Percentiles rank a stretch among this genome's conserved stretches.
Evolutionary conservation across 2,113 vertebrate genomes (phyloP).

Genomic region (Parus major): DNA sequence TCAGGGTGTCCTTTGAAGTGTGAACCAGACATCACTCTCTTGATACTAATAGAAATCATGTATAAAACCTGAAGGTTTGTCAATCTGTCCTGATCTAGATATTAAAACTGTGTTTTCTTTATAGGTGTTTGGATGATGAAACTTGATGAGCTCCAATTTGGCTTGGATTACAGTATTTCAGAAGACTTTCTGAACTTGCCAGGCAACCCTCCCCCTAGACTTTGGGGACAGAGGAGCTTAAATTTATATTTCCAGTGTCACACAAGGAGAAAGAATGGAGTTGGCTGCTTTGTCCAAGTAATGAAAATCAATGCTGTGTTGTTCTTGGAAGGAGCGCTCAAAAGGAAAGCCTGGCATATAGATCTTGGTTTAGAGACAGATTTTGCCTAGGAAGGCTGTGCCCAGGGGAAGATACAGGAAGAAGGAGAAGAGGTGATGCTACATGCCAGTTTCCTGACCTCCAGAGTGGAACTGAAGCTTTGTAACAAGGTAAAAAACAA

Average conservation of each 20-base stretch:
- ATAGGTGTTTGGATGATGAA: background rate
- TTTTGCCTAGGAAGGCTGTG: background rate
- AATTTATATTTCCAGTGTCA: background rate
- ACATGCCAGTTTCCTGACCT: background rate
- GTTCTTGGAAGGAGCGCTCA: background rate
- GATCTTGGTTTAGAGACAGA: background rate
- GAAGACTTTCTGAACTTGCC: background rate
- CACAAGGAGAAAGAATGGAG: background rate
- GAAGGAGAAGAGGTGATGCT: background rate
- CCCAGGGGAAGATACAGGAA: background rate
- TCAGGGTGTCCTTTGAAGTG: background rate
- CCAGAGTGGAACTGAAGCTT: background rate
- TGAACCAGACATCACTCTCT: background rate
- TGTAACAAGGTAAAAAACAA: background rate
- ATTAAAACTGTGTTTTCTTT: background rate
- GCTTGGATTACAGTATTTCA: slow-evolving; percentile 4
- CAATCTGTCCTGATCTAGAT: background rate
- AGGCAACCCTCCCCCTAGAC: background rate
- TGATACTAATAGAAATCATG: background rate
- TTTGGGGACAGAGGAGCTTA: background rate
- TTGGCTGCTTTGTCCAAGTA: background rate
- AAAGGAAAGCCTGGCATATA: background rate
- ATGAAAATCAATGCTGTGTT: background rate
- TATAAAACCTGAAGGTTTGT: background rate
- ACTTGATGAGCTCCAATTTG: background rate